Base-by-base conservation (phyloP, 1,140 invertebrate genomes). In the Trichomalopsis sarcophagae region DNA sequence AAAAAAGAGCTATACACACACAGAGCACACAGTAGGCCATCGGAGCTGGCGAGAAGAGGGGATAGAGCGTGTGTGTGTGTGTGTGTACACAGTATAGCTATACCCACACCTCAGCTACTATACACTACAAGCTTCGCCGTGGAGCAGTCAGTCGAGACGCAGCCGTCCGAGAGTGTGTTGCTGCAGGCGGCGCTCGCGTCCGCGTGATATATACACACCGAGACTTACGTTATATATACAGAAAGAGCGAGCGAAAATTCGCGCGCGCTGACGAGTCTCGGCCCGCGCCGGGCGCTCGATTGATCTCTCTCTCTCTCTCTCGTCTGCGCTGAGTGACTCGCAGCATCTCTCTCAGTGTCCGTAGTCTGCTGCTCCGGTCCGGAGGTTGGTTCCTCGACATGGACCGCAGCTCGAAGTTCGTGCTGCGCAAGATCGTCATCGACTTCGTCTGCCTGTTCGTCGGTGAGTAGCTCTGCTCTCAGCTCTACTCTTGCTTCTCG, bases 341-440 rank as follows among this genome's bases (percentile, higher is more conserved):
- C 17, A 55, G 17, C 13, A 36, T 36, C 33, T 44, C 40, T n/a
- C 55, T n/a, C 55, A 62, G 55, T 62, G 55, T 6, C 21, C 6
- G 6, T 3, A 62, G 55, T n/a, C 55, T n/a, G 55, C 55, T 21
- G 55, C 55, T 62, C 55, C 55, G 55, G 55, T 62, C 55, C 55
- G 55, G 55, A 62, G 55, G 14, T 62, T 62, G 55, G 55, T 62
- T 62, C 55, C 76, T 11, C 23, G 23, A 73, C 62, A 92, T 92
- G 91, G 91, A 92, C 86, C 87, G 89, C 69, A 85, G 87, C 9
- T 87, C 90, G 27, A 91, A 87, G 66, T 78, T 88, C 21, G 84
- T 91, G 11, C 73, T 92, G 17, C 81, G 85, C 13, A 91, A 90
- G 80, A 84, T 92, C 50, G 86, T 91, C 30, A 84, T 91, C 73